Percentiles rank a stretch among this genome's conserved stretches.
Conservation (phyloP, 1,140 invertebrate genomes). For the Brachionus sp. region DNA sequence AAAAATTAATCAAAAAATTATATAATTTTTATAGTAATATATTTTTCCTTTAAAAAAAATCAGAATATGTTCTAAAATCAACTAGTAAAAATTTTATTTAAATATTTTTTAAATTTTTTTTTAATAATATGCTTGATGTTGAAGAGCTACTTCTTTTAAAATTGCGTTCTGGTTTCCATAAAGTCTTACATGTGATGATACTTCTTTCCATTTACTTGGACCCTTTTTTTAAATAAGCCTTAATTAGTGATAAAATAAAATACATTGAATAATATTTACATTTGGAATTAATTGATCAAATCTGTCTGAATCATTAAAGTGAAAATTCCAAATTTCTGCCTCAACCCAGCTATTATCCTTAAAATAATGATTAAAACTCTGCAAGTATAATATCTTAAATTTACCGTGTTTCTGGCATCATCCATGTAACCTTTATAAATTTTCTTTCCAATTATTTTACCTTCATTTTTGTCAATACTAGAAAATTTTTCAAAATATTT, state of each 20-base stretch:
- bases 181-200: conserved; percentile 15
- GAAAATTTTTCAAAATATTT: conserved; percentile 60
- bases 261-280: background rate
- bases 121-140: conserved; percentile 31
- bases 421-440: conserved; percentile 40
- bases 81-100: no score
- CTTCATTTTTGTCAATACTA: conserved; percentile 49
- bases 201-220: conserved; percentile 35
- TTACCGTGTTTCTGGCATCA: conserved; percentile 32
- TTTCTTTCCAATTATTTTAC: background rate
- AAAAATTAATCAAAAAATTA: no score
- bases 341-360: conserved; percentile 41
- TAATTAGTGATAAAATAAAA: background rate
- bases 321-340: conserved; percentile 37
- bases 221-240: background rate
- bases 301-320: conserved; percentile 11
- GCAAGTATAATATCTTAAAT: no score
- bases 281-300: conserved; percentile 14
- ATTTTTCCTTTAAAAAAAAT: no score
- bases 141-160: conserved; percentile 16
- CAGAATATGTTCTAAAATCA: no score
- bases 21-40: no score
- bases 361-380: background rate
- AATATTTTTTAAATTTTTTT: background rate
- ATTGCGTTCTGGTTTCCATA: conserved; percentile 32